A percentile compares a stretch with the other conserved stretches of the same genome.
Evolutionary conservation across 2,113 vertebrate species (phyloP).

Genomic region (Heterotis niloticus): DNA sequence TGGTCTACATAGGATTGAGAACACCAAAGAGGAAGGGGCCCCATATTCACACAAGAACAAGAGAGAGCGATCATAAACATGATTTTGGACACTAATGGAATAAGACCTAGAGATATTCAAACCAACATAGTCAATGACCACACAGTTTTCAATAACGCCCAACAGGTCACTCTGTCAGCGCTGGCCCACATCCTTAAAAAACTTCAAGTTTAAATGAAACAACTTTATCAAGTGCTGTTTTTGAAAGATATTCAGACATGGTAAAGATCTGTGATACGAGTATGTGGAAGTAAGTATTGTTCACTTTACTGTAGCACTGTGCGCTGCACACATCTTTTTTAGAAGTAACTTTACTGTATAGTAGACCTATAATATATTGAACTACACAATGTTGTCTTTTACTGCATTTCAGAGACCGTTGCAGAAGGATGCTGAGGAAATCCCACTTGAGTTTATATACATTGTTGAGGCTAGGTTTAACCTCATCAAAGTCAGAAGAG

Average conservation of each 20-base stretch:
- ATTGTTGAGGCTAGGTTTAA: constrained; percentile 9
- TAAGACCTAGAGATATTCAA: not conserved
- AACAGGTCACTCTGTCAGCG: constrained; percentile 8
- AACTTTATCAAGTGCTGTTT: constrained; percentile 4
- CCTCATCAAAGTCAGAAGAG: not conserved
- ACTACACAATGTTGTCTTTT: constrained; percentile 24
- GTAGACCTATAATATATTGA: constrained; percentile 15
- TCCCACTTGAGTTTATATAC: constrained; percentile 15
- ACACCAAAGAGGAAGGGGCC: constrained; percentile 16
- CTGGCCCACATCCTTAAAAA: constrained; percentile 16
- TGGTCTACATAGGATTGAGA: constrained; percentile 5
- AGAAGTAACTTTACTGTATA: not conserved
- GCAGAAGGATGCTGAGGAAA: constrained; percentile 11
- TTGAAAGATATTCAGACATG: constrained; percentile 4
- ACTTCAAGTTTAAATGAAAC: constrained; percentile 13
- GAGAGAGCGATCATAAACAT: constrained; percentile 7
- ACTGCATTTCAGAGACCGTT: constrained; percentile 20
- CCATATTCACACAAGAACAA: no score
- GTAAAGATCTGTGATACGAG: not conserved
- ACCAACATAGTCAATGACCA: not conserved
- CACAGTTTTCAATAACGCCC: not conserved
- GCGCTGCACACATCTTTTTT: not conserved
- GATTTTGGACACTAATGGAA: constrained; percentile 19
- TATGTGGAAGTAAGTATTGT: constrained; percentile 11
- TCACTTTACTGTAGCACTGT: not conserved